Evolutionary conservation across 2,888 invertebrate genomes (phyloP).

Genomic region (Synergus laeviventris): DNA sequence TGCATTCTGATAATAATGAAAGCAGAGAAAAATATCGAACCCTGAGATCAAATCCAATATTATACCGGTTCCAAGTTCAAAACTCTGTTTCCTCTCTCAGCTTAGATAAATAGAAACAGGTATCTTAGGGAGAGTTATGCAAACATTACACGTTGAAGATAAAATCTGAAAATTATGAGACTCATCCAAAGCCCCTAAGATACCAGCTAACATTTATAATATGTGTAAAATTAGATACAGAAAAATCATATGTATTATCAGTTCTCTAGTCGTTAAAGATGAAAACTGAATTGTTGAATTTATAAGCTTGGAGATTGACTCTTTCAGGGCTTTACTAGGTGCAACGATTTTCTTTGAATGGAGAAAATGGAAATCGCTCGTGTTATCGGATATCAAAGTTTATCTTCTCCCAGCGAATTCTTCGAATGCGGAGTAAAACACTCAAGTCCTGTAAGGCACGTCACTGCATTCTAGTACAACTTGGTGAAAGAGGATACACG

Average conservation of each 20-base stretch:
- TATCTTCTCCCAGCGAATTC: background rate
- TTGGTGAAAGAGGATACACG: slow-evolving; percentile 17
- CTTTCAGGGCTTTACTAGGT: too few relatives aligned
- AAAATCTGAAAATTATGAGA: slow-evolving; percentile 8
- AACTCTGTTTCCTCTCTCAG: background rate
- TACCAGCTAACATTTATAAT: background rate
- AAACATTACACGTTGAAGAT: slow-evolving; percentile 11
- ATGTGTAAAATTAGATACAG: background rate
- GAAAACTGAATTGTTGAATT: background rate
- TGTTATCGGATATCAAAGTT: background rate
- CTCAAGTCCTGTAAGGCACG: slow-evolving; percentile 2
- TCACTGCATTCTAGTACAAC: slow-evolving; percentile 11
- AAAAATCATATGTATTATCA: background rate
- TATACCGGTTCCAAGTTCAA: background rate
- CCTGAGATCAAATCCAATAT: background rate
- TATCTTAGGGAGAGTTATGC: slow-evolving; percentile 13
- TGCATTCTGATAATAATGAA: background rate
- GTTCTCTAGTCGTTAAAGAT: background rate
- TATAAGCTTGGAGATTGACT: too few relatives aligned
- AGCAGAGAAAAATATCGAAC: background rate
- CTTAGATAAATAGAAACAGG: slow-evolving; percentile 29
- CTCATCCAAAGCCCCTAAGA: background rate
- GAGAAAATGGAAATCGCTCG: background rate
- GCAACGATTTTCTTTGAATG: background rate
- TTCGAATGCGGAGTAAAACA: slow-evolving; percentile 7